phyloP scores from a whole-genome alignment of 1,140 invertebrate species.

The Phymorhynchus buccinoides region DNA sequence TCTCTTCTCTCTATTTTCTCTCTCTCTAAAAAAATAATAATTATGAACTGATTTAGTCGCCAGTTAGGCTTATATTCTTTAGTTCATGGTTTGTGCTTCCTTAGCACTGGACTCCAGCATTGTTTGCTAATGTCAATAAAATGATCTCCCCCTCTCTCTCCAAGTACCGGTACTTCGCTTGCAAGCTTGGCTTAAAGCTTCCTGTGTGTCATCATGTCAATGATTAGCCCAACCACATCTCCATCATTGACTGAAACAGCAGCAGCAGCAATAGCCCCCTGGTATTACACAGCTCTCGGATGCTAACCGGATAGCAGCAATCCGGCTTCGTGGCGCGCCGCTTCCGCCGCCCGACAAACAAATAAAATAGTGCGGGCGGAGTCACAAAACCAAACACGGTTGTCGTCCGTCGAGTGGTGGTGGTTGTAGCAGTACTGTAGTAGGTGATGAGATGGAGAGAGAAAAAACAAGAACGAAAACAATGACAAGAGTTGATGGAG shows the following conservation, averaged over 20 bases:
- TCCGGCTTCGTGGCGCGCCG: neutral
- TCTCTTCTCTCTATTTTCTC: too few species aligned
- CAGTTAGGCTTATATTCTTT: too few species aligned
- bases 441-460: neutral
- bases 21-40: too few species aligned
- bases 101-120: too few species aligned
- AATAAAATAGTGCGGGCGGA: slow-evolving; percentile 9
- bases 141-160: too few species aligned
- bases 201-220: too few species aligned
- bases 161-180: too few species aligned
- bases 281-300: slow-evolving; percentile 1
- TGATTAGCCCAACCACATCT: neutral
- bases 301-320: slow-evolving; percentile 7
- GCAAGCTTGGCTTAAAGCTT: too few species aligned
- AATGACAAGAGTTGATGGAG: too few species aligned
- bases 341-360: slow-evolving; percentile 4
- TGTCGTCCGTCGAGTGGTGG: neutral
- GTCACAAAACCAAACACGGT: neutral
- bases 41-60: too few species aligned
- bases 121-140: too few species aligned
- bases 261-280: neutral
- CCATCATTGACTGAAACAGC: neutral
- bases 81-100: too few species aligned
- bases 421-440: neutral
- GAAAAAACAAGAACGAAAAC: neutral